These are phyloP conservation scores for Myotis lucifugus DNA, from an alignment of 2,113 vertebrate genomes.

Conservation along the genomic window DNA sequence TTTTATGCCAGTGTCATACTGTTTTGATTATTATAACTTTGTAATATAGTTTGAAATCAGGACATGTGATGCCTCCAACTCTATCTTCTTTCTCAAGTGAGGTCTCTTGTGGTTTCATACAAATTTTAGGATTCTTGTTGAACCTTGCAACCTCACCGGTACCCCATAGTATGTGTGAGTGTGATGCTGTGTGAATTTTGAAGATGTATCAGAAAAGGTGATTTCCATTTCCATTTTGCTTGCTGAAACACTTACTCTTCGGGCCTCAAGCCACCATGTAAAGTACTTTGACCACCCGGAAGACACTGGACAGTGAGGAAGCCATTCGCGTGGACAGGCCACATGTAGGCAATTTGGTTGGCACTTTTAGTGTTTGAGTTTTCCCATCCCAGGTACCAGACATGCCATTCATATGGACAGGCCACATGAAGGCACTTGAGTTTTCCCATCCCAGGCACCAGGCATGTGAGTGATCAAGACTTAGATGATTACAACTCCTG, in stretches of 20 bases:
- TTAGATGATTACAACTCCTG: neutral
- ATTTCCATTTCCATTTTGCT: neutral
- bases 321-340: neutral
- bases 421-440: neutral
- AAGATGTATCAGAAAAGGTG: neutral
- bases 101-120: neutral
- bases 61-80: neutral
- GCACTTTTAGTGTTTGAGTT: neutral
- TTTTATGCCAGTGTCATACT: neutral
- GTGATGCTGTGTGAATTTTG: neutral
- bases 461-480: neutral
- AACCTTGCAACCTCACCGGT: neutral
- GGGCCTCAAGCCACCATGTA: neutral
- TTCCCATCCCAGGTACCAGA: neutral
- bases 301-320: neutral
- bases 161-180: neutral
- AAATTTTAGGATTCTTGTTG: neutral
- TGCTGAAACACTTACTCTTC: neutral
- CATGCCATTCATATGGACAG: neutral
- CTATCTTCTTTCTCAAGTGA: neutral
- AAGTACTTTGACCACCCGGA: neutral
- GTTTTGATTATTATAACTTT: neutral
- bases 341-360: neutral
- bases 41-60: neutral
- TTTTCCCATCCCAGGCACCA: neutral